These are phyloP conservation scores for Picathartes gymnocephalus DNA, from an alignment of 2,113 vertebrate species.

Conservation along the genomic window DNA sequence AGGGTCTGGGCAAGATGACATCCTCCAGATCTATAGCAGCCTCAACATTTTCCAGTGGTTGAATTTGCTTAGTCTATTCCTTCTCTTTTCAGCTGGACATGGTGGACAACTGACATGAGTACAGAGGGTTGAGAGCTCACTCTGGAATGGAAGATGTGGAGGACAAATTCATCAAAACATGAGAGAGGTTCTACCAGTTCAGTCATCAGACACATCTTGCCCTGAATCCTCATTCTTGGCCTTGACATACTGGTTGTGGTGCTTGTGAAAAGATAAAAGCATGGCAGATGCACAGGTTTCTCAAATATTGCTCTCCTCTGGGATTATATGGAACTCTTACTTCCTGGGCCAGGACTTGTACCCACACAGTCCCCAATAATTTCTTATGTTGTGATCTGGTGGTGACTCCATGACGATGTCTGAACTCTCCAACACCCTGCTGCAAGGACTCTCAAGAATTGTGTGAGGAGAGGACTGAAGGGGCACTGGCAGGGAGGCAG, in stretches of 20 bases:
- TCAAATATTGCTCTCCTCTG: background rate
- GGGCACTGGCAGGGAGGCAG: background rate
- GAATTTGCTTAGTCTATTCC: background rate
- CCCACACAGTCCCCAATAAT: background rate
- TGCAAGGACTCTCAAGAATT: background rate
- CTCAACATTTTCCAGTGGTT: background rate
- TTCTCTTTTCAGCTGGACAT: background rate
- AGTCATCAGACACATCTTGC: background rate
- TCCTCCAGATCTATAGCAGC: background rate
- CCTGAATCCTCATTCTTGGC: background rate
- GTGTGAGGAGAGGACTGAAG: background rate
- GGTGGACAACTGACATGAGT: background rate
- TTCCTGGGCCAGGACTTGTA: background rate
- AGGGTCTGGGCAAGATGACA: background rate
- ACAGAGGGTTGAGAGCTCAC: rapidly evolving
- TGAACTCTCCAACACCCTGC: background rate
- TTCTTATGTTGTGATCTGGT: background rate
- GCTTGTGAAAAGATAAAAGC: background rate
- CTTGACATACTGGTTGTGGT: background rate
- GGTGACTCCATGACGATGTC: background rate
- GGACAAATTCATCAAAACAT: background rate
- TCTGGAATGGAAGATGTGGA: background rate
- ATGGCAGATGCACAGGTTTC: background rate
- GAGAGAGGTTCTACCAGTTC: background rate
- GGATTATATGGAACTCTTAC: background rate